These are phyloP conservation scores for Idaea aversata DNA, from an alignment of 2,888 invertebrate genomes.

Conservation along the genomic window DNA sequence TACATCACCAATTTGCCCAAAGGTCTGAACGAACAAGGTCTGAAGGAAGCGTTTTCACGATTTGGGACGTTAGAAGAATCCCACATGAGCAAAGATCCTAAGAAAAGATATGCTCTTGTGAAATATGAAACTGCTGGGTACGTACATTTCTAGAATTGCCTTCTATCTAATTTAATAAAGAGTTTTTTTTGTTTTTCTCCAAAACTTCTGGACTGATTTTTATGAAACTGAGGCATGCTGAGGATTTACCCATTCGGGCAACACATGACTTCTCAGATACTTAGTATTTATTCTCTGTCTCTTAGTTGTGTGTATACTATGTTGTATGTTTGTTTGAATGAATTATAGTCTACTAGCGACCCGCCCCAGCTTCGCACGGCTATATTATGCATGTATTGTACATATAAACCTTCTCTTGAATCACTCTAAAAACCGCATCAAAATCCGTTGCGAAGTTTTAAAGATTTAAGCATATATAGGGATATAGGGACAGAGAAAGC, in stretches of 20 bases:
- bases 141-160: constrained; percentile 26
- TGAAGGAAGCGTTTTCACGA: constrained; percentile 49
- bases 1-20: constrained; percentile 59
- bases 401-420: too few relatives aligned
- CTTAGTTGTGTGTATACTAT: too few relatives aligned
- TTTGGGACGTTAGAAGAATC: constrained; percentile 45
- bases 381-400: too few relatives aligned
- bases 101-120: constrained; percentile 52
- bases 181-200: neutral
- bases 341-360: too few relatives aligned
- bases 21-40: constrained; percentile 52
- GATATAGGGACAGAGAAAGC: too few relatives aligned
- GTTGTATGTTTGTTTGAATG: too few relatives aligned
- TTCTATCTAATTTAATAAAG: neutral
- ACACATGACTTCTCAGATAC: too few relatives aligned
- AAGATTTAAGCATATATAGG: too few relatives aligned
- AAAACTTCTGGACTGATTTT: neutral
- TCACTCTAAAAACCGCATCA: too few relatives aligned
- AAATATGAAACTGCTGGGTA: constrained; percentile 58
- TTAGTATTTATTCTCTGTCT: too few relatives aligned
- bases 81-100: constrained; percentile 42
- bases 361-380: too few relatives aligned
- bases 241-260: neutral
- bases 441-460: too few relatives aligned
- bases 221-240: neutral